A percentile compares a stretch with the other conserved stretches of the same genome.
These are phyloP conservation scores for Temnothorax unifasciatus DNA, from an alignment of 2,888 invertebrate genomes.

Conservation along the genomic window DNA sequence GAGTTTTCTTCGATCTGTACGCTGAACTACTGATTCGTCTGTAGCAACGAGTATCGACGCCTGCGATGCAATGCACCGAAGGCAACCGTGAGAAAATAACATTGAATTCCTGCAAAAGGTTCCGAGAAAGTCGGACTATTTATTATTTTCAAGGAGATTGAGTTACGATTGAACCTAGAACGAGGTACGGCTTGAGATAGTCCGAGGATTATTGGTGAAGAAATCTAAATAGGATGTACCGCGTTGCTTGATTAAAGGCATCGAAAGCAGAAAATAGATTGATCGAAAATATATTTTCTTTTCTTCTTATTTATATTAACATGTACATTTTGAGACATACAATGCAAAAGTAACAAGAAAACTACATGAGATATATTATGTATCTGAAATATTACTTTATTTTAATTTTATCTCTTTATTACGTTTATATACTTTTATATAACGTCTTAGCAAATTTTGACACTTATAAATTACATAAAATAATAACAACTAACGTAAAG, in stretches of 20 bases:
- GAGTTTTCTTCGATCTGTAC: background rate
- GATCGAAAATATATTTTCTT: background rate
- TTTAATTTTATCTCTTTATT: background rate
- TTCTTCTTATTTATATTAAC: no score
- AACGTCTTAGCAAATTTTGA: background rate
- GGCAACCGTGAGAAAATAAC: constrained; percentile 33
- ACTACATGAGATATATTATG: background rate
- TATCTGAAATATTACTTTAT: background rate
- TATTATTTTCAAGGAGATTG: constrained; percentile 44
- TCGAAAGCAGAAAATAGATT: constrained; percentile 6
- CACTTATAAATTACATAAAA: background rate
- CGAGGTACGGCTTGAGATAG: constrained; percentile 20
- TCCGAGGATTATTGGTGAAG: constrained; percentile 22
- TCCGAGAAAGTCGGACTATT: constrained; percentile 39
- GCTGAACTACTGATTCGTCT: constrained; percentile 24
- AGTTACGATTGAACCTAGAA: constrained; percentile 34
- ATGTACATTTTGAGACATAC: background rate
- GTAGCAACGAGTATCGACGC: constrained; percentile 13
- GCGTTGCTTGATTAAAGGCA: background rate
- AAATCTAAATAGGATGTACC: constrained; percentile 26
- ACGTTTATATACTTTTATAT: background rate
- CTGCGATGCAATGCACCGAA: constrained; percentile 2
- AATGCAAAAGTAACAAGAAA: background rate
- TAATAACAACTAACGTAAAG: background rate
- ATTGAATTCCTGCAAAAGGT: constrained; percentile 19